Percentiles rank a stretch among this genome's conserved stretches.
Conservation (phyloP, 2,113 vertebrate species). For the Ardeotis arabs region DNA sequence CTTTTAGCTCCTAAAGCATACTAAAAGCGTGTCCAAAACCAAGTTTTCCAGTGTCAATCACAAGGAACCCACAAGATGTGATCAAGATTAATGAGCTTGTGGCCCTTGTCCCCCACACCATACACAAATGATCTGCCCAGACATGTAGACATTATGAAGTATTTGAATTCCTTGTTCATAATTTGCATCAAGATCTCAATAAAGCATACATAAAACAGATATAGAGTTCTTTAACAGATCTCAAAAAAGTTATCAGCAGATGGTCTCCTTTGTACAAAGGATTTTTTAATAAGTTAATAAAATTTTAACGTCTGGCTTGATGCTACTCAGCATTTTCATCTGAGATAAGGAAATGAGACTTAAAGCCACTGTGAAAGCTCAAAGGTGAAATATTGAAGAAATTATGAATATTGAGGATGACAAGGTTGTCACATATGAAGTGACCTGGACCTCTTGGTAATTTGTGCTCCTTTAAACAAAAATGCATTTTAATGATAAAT, state of each 20-base stretch:
- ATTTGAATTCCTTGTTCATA: background rate
- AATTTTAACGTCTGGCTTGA: background rate
- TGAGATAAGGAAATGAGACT: background rate
- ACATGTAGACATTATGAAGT: background rate
- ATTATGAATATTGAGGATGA: background rate
- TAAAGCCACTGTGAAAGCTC: background rate
- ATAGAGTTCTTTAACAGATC: background rate
- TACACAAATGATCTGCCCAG: background rate
- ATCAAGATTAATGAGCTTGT: background rate
- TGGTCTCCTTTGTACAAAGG: background rate
- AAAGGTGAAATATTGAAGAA: background rate
- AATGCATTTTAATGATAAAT: background rate
- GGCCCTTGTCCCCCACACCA: background rate
- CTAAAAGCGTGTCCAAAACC: fast-evolving
- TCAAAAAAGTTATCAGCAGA: background rate
- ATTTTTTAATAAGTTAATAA: background rate
- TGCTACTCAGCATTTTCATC: background rate
- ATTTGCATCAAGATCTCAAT: background rate
- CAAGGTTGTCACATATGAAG: background rate
- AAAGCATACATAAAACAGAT: background rate
- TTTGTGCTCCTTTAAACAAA: background rate
- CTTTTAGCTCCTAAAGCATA: background rate
- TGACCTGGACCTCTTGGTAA: background rate
- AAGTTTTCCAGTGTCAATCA: background rate
- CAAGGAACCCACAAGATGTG: background rate